These are phyloP conservation scores for Steinernema feltiae DNA, from an alignment of 1,140 invertebrate genomes.

Conservation along the genomic window DNA sequence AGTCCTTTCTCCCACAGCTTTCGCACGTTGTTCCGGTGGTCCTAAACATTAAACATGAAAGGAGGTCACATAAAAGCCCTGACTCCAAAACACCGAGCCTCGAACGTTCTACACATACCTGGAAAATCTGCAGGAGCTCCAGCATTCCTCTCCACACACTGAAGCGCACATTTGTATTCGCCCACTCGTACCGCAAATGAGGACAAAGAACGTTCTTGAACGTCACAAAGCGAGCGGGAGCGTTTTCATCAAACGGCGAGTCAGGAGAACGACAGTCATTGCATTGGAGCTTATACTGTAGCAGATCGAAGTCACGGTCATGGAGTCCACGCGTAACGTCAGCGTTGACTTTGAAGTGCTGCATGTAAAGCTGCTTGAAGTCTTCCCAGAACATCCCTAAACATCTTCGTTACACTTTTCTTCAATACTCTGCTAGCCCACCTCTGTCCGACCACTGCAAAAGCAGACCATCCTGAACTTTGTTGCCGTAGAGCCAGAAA, in stretches of 20 bases:
- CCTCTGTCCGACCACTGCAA: slow-evolving; percentile 54
- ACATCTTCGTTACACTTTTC: slow-evolving; percentile 8
- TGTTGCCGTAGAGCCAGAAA: slow-evolving; percentile 57
- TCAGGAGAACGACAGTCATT: slow-evolving; percentile 42
- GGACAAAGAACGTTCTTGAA: slow-evolving; percentile 57
- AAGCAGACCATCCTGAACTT: slow-evolving; percentile 50
- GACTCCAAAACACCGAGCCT: not conserved
- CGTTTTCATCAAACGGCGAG: not conserved
- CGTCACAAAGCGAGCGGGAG: slow-evolving; percentile 32
- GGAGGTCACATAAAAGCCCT: not conserved
- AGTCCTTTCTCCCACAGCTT: slow-evolving; percentile 55
- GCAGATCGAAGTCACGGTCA: slow-evolving; percentile 50
- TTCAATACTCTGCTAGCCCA: slow-evolving; percentile 29
- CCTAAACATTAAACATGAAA: no score
- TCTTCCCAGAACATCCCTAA: slow-evolving; percentile 54
- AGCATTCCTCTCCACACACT: slow-evolving; percentile 57
- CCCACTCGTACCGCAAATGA: slow-evolving; percentile 56
- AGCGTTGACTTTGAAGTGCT: slow-evolving; percentile 56
- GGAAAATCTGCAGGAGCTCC: slow-evolving; percentile 56
- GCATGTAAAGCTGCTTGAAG: slow-evolving; percentile 53
- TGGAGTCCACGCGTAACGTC: slow-evolving; percentile 46
- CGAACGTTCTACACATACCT: slow-evolving; percentile 18
- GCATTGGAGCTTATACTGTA: slow-evolving; percentile 53
- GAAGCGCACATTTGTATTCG: slow-evolving; percentile 55
- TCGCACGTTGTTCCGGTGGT: slow-evolving; percentile 44